A percentile compares a stretch with the other conserved stretches of the same genome.
phyloP scores from a whole-genome alignment of 2,888 invertebrate species.

The Nemurella pictetii region DNA sequence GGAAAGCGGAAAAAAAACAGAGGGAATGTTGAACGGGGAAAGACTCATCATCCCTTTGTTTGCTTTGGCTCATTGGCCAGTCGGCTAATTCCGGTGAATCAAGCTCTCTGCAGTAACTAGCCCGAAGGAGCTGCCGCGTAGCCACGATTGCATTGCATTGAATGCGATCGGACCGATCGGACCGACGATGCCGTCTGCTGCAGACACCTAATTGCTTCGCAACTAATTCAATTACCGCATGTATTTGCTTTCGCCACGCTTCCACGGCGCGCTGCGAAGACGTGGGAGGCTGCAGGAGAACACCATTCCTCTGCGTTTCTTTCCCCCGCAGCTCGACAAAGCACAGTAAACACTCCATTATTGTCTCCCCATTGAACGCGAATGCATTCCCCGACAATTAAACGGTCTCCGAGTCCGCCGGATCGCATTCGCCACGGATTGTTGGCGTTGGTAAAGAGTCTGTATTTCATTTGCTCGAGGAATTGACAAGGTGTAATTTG shows the following conservation, averaged over 20 bases:
- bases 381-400: conserved; percentile 6
- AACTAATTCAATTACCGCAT: not conserved
- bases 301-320: not conserved
- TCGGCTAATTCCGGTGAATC: no score
- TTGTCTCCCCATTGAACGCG: not conserved
- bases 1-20: no score
- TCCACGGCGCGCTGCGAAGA: not conserved
- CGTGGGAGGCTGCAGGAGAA: conserved; percentile 7
- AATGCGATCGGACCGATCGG: no score
- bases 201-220: not conserved
- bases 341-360: conserved; percentile 9
- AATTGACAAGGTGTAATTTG: conserved; percentile 40
- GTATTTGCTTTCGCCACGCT: not conserved
- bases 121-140: not conserved
- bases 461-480: conserved; percentile 36
- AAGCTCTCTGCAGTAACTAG: no score
- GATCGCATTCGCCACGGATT: not conserved
- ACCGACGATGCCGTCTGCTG: no score
- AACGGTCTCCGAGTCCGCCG: not conserved
- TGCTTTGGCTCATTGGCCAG: not conserved
- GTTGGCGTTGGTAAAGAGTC: not conserved
- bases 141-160: no score
- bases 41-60: not conserved
- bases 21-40: not conserved
- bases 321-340: not conserved